Evolutionary conservation across 2,888 invertebrate species (phyloP).

Genomic region (Apodemia zela): DNA sequence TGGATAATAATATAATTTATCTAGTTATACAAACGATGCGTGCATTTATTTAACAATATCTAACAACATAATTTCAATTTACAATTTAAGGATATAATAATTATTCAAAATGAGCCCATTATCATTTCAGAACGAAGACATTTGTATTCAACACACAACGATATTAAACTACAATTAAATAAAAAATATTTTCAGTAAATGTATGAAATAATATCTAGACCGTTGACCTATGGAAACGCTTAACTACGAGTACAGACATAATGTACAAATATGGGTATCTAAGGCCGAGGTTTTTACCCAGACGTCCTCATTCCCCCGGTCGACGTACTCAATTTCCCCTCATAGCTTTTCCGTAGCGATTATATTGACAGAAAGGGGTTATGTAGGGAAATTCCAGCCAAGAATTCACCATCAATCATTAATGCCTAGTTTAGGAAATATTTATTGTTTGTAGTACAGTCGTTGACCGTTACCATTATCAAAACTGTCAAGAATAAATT

Average conservation of each 20-base stretch:
- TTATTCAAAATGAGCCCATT: no score
- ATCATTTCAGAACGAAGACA: no score
- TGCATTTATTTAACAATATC: no score
- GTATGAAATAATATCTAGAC: constrained; percentile 16
- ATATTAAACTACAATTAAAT: no score
- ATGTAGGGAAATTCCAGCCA: constrained; percentile 7
- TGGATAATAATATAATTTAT: no score
- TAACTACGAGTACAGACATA: neutral
- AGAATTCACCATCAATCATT: constrained; percentile 4
- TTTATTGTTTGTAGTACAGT: neutral
- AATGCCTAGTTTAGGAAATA: neutral
- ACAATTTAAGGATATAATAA: no score
- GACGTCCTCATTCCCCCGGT: constrained; percentile 19
- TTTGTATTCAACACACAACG: no score
- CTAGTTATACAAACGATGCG: no score
- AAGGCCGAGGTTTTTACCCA: constrained; percentile 7
- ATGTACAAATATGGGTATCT: constrained; percentile 16
- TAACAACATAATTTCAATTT: no score
- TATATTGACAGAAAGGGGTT: constrained; percentile 10
- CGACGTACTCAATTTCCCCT: constrained; percentile 19
- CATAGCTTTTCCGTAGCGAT: constrained; percentile 12
- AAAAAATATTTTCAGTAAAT: neutral
- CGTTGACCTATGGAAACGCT: constrained; percentile 16
- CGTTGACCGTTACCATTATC: neutral
- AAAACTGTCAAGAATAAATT: neutral